Evolutionary conservation across 1,140 invertebrate species (phyloP).

Genomic region (Bombus impatiens): DNA sequence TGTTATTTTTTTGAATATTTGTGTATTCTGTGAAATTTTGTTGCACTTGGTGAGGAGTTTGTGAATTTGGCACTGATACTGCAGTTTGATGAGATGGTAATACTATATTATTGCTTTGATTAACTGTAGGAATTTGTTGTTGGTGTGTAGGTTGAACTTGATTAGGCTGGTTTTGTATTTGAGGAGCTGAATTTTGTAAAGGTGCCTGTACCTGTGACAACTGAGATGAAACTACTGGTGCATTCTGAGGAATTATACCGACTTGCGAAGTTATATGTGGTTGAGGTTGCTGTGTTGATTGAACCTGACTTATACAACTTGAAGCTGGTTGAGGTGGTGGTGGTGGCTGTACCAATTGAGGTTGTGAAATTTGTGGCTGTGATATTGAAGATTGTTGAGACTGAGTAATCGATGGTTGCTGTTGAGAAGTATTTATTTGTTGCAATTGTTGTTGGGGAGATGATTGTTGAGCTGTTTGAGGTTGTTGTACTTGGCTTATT

Average conservation of each 20-base stretch:
- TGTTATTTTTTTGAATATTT: slow-evolving; percentile 73
- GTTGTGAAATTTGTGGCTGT: slow-evolving; percentile 62
- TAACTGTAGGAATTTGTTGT: slow-evolving; percentile 69
- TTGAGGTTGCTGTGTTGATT: slow-evolving; percentile 52
- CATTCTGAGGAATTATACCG: slow-evolving; percentile 70
- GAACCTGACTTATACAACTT: slow-evolving; percentile 64
- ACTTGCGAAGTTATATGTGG: slow-evolving; percentile 68
- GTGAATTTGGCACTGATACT: slow-evolving; percentile 65
- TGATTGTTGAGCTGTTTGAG: slow-evolving; percentile 61
- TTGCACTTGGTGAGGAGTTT: slow-evolving; percentile 70
- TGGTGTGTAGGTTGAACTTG: slow-evolving; percentile 55
- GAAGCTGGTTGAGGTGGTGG: slow-evolving; percentile 67
- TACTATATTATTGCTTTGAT: slow-evolving; percentile 65
- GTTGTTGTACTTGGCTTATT: slow-evolving; percentile 47
- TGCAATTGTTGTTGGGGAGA: slow-evolving; percentile 51
- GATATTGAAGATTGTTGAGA: slow-evolving; percentile 54
- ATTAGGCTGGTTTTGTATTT: slow-evolving; percentile 56
- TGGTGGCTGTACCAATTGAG: slow-evolving; percentile 53
- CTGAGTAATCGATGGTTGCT: slow-evolving; percentile 57
- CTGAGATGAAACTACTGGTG: slow-evolving; percentile 68
- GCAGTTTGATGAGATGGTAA: slow-evolving; percentile 63
- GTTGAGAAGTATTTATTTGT: slow-evolving; percentile 53
- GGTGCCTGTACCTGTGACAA: slow-evolving; percentile 74
- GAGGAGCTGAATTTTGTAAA: slow-evolving; percentile 70
- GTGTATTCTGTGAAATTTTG: slow-evolving; percentile 73